Conservation (phyloP, 2,113 vertebrate genomes). For the Tachysurus vachellii region DNA sequence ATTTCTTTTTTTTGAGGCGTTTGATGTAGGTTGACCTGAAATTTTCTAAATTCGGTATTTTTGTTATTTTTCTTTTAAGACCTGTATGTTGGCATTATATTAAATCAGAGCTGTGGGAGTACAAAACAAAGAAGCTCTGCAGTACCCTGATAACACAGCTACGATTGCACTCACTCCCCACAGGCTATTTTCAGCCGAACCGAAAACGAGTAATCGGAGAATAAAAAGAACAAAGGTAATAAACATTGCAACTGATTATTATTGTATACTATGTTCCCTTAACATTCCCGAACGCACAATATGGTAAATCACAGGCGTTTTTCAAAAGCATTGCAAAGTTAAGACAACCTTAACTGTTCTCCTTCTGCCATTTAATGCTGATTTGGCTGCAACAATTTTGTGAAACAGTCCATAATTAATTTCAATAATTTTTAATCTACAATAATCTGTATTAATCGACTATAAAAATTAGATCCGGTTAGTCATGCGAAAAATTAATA, state of each 20-base stretch:
- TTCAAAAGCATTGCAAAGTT: background rate
- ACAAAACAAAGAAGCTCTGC: constrained; percentile 69
- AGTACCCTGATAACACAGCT: constrained; percentile 68
- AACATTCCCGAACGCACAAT: background rate
- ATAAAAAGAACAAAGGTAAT: background rate
- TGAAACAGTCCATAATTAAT: too few species aligned
- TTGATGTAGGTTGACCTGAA: background rate
- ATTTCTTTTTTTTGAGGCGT: background rate
- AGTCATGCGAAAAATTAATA: background rate
- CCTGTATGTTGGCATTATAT: constrained; percentile 50
- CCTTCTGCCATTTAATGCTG: background rate
- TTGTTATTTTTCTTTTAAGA: constrained; percentile 61
- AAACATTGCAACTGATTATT: constrained; percentile 11
- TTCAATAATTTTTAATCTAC: too few species aligned
- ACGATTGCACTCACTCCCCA: constrained; percentile 67
- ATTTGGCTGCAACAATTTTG: background rate
- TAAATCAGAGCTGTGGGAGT: constrained; percentile 62
- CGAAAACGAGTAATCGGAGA: background rate
- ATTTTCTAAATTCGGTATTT: background rate
- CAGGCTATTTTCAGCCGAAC: constrained; percentile 46
- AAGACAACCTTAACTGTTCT: background rate
- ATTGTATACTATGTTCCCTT: background rate
- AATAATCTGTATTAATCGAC: background rate
- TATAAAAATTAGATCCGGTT: background rate
- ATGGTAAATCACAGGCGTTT: background rate